A percentile compares a stretch with the other conserved stretches of the same genome.
phyloP scores from a whole-genome alignment of 1,140 invertebrate species.

The Lethrus apterus region DNA sequence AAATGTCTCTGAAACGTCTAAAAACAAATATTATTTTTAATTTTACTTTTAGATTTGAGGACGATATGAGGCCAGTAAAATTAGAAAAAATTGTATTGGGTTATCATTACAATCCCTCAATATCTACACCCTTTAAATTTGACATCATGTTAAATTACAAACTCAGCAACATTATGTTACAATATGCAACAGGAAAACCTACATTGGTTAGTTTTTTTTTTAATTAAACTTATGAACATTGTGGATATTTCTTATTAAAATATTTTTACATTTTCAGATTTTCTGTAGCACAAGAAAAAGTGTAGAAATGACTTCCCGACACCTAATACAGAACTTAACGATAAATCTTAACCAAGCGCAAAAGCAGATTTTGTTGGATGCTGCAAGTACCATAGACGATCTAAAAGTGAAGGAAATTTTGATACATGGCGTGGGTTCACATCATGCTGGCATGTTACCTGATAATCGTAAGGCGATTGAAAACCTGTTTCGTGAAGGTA shows the following conservation, averaged over 20 bases:
- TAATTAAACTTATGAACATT: not conserved
- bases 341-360: conserved; percentile 49
- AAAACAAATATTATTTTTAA: not conserved
- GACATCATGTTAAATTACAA: conserved; percentile 71
- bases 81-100: conserved; percentile 66
- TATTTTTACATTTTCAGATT: conserved; percentile 43
- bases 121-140: conserved; percentile 60
- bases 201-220: conserved; percentile 51
- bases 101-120: conserved; percentile 47
- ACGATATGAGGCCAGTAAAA: conserved; percentile 63
- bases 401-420: conserved; percentile 43
- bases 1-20: conserved; percentile 1
- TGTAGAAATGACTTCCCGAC: conserved; percentile 57
- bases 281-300: conserved; percentile 74
- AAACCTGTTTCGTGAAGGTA: conserved; percentile 53
- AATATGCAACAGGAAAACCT: conserved; percentile 65
- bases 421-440: conserved; percentile 59
- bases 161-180: conserved; percentile 57
- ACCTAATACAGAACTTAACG: conserved; percentile 51
- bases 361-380: conserved; percentile 44
- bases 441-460: conserved; percentile 66
- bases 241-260: not conserved
- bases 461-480: conserved; percentile 58
- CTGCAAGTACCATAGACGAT: conserved; percentile 45
- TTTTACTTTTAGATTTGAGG: conserved; percentile 51